These are phyloP conservation scores for Nothoprocta perdicaria DNA, from an alignment of 2,113 vertebrate genomes.

Conservation along the genomic window DNA sequence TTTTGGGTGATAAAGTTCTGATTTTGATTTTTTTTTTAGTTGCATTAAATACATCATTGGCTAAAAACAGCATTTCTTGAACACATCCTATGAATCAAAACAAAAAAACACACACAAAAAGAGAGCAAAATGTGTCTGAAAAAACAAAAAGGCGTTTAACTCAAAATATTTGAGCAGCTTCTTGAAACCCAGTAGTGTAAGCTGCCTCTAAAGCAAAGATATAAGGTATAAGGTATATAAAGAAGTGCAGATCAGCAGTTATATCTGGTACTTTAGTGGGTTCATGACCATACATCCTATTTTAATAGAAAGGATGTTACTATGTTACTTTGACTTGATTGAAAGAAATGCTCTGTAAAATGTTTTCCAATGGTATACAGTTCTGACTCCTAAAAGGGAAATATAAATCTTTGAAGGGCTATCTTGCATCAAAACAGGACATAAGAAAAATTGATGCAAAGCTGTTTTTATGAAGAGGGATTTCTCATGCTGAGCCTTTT, in stretches of 20 bases:
- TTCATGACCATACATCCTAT: not conserved
- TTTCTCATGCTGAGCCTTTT: not conserved
- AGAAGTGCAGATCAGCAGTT: not conserved
- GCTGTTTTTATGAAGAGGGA: not conserved
- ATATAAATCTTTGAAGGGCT: not conserved
- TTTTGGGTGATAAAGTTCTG: not conserved
- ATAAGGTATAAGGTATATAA: not conserved
- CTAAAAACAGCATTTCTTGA: not conserved
- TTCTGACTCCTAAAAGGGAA: not conserved
- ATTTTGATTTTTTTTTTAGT: not conserved
- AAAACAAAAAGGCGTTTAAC: not conserved
- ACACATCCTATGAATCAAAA: not conserved
- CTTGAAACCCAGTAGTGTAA: not conserved
- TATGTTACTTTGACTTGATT: not conserved
- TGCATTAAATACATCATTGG: not conserved
- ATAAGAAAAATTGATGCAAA: not conserved
- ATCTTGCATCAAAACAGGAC: not conserved
- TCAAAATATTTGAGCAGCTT: not conserved
- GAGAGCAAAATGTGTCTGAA: not conserved
- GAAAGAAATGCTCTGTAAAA: not conserved
- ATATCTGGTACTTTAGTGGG: not conserved
- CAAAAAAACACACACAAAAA: not conserved
- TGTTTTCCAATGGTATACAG: not conserved
- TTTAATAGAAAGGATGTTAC: not conserved
- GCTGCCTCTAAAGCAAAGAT: not conserved